Evolutionary conservation across 2,888 invertebrate species (phyloP).

Genomic region (Spialia ferax): DNA sequence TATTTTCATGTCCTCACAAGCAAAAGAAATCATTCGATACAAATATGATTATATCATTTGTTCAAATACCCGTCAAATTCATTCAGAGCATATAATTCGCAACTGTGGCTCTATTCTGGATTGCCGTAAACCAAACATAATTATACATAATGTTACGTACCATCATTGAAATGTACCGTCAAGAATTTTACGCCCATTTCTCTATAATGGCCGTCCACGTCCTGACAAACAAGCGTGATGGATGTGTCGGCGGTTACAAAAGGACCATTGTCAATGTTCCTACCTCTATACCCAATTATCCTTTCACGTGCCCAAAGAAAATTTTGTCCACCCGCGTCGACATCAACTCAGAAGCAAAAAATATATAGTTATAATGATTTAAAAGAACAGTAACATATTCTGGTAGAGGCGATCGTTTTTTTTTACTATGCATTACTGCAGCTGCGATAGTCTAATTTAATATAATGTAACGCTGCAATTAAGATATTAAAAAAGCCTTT

Average conservation of each 20-base stretch:
- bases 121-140: slow-evolving; percentile 67
- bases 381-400: slow-evolving; percentile 10
- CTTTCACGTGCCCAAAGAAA: slow-evolving; percentile 55
- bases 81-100: slow-evolving; percentile 45
- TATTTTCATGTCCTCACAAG: background rate
- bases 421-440: background rate
- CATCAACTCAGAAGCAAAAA: slow-evolving; percentile 55
- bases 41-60: slow-evolving; percentile 25
- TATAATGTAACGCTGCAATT: too few species aligned
- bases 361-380: slow-evolving; percentile 45
- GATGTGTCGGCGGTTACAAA: slow-evolving; percentile 77
- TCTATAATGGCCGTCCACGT: slow-evolving; percentile 64
- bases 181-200: slow-evolving; percentile 78
- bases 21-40: slow-evolving; percentile 14
- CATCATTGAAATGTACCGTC: slow-evolving; percentile 68
- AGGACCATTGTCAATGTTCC: slow-evolving; percentile 66
- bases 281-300: slow-evolving; percentile 70
- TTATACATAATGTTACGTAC: slow-evolving; percentile 65
- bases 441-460: background rate
- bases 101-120: slow-evolving; percentile 58
- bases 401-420: background rate
- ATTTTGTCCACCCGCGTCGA: slow-evolving; percentile 62
- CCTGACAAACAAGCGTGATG: slow-evolving; percentile 74
- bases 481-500: background rate
- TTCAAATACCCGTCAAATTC: slow-evolving; percentile 8